phyloP scores from a whole-genome alignment of 2,113 vertebrate species.

The Tichodroma muraria region DNA sequence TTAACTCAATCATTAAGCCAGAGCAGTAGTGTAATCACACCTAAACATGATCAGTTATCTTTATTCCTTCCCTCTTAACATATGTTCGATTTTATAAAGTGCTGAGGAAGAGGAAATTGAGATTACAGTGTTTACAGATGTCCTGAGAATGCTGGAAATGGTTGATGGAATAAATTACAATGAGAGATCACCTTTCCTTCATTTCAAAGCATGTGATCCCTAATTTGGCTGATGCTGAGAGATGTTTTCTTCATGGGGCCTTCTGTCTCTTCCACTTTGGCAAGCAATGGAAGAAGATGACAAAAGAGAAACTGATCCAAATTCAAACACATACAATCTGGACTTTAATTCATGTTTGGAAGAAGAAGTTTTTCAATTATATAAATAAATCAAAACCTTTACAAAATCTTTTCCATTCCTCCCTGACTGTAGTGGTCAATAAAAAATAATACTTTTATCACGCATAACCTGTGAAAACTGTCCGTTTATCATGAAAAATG shows the following conservation, averaged over 20 bases:
- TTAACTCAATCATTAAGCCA: background rate
- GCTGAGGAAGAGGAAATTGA: slow-evolving; percentile 47
- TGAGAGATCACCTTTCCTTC: slow-evolving; percentile 48
- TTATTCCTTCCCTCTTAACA: background rate
- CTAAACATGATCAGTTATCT: background rate
- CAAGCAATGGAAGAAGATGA: slow-evolving; percentile 14
- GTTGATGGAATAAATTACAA: slow-evolving; percentile 32
- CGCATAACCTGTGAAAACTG: background rate
- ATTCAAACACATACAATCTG: background rate
- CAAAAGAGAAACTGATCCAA: background rate
- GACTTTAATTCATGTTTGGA: background rate
- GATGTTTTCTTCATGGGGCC: slow-evolving; percentile 11
- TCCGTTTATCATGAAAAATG: background rate
- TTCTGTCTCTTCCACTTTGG: slow-evolving; percentile 24
- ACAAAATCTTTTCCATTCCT: background rate
- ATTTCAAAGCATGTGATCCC: slow-evolving; percentile 34
- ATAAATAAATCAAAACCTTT: slow-evolving; percentile 13
- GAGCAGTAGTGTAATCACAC: background rate
- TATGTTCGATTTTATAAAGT: background rate
- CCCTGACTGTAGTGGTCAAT: background rate
- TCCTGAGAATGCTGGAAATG: slow-evolving; percentile 21
- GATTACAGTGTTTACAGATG: slow-evolving; percentile 44
- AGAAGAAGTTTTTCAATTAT: background rate
- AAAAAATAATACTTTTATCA: background rate
- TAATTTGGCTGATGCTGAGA: slow-evolving; percentile 48